Evolutionary conservation across 2,797 vertebrate genomes (phyloP), one percentile per base, ranked within the genome.

Genomic region (Lagocephalus sceleratus): DNA sequence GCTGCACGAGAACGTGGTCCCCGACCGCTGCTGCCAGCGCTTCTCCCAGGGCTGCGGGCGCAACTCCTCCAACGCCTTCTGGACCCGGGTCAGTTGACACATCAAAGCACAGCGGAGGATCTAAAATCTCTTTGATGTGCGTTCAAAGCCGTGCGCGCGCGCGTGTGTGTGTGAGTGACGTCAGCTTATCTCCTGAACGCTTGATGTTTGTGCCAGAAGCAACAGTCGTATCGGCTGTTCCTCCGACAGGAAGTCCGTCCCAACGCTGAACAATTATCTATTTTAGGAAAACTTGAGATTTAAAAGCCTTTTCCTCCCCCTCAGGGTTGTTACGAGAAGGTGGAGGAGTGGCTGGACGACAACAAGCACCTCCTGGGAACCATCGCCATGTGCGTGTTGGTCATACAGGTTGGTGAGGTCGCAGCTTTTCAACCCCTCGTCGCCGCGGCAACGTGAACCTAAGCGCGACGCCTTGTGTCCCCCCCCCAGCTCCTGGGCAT

Each of bases 361-460:
- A 96, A 97, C 53, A 98, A 96, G 81, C 95, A 97, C 20, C 93
- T 98, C 63, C 90, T 98, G 5, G 96, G 96, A 69, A 95, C 94
- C 0, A 91, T 94, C 42, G 96, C 94, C 8, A 96, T 99, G 94
- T 96, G 94, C 67, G 79, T 98, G 63, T 85, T 99, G 75, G 94
- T 98, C 81, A 92, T 96, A 76, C 97, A 99, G 95, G 96, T 99
- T 8, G n/a, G 17, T 42, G 9, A 7, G 47, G 76, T 23, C 3
- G 3, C 12, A 22, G 7, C 20, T 42, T 1, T 7, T 6, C 1
- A 5, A n/a, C n/a, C n/a, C n/a, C n/a, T n/a, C 32, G 11, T 35
- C 1, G 10, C 11, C 32, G 0, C 32, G 12, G 32, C 14, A 3
- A 12, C 5, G 19, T 45, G 14, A 0, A 42, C 40, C 23, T 16